Conservation (phyloP, 2,888 invertebrate genomes). For the Dryocosmus kuriphilus region DNA sequence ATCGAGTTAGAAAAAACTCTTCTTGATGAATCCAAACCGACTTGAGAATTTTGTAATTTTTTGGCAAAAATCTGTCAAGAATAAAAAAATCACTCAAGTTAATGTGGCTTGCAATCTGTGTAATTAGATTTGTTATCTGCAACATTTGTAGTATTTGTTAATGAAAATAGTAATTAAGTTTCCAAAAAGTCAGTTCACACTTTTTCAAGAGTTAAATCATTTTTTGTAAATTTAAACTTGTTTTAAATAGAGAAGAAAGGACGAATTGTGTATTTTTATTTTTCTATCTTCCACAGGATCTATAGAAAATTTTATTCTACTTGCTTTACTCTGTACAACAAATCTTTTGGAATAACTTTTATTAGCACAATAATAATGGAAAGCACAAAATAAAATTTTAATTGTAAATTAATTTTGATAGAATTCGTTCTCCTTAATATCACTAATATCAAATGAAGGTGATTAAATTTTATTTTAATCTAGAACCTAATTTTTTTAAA, state of each 20-base stretch:
- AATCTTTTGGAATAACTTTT: too few species aligned
- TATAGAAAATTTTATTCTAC: too few species aligned
- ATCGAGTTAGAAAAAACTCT: background rate
- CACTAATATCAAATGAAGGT: background rate
- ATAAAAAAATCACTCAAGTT: background rate
- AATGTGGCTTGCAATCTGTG: background rate
- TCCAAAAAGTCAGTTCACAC: background rate
- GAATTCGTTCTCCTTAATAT: background rate
- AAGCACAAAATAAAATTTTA: background rate
- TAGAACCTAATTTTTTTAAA: too few species aligned
- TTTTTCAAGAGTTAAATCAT: background rate
- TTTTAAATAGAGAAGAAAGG: background rate
- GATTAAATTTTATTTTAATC: too few species aligned
- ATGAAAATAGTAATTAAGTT: background rate
- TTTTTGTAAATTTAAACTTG: too few species aligned
- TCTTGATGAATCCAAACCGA: background rate
- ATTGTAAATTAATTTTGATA: background rate
- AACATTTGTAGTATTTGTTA: background rate
- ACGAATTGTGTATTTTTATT: background rate
- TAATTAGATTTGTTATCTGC: background rate
- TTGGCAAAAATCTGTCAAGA: background rate
- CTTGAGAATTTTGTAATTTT: constrained; percentile 16
- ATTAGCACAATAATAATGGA: background rate
- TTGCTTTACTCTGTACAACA: too few species aligned
- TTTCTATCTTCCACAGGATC: background rate